These are phyloP conservation scores for Caranx melampygus DNA, from an alignment of 2,113 vertebrate species.

Conservation along the genomic window DNA sequence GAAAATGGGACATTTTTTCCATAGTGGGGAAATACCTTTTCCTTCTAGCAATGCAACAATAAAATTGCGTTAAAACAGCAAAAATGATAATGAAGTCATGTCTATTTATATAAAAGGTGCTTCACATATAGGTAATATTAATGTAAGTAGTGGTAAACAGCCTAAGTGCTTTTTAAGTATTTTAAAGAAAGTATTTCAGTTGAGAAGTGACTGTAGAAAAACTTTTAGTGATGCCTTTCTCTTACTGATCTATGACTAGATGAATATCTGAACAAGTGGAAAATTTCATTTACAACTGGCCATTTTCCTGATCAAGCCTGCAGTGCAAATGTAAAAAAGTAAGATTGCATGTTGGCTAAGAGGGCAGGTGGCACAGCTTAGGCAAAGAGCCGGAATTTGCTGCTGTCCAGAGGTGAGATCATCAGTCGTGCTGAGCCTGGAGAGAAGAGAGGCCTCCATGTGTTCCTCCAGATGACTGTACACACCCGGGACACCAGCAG, in stretches of 20 bases:
- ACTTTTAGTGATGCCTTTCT: neutral
- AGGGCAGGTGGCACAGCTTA: slow-evolving; percentile 8
- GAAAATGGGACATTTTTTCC: neutral
- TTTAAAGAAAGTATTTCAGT: neutral
- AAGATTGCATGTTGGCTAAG: neutral
- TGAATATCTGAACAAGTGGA: neutral
- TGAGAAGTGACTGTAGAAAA: neutral
- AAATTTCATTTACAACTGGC: neutral
- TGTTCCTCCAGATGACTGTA: slow-evolving; percentile 72
- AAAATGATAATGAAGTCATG: neutral
- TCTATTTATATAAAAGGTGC: neutral
- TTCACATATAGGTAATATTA: neutral
- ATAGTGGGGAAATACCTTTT: neutral
- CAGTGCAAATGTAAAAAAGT: neutral
- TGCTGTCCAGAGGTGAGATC: slow-evolving; percentile 68
- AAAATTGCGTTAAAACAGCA: no score
- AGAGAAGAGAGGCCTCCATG: slow-evolving; percentile 59
- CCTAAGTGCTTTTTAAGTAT: neutral
- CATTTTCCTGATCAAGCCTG: neutral
- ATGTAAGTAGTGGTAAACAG: neutral
- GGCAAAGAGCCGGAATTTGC: slow-evolving; percentile 48
- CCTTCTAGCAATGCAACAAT: no score
- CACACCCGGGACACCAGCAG: slow-evolving; percentile 68
- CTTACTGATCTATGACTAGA: neutral
- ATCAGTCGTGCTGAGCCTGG: slow-evolving; percentile 60